phyloP scores from a whole-genome alignment of 2,888 invertebrate species.

The Tipula vernalis region DNA sequence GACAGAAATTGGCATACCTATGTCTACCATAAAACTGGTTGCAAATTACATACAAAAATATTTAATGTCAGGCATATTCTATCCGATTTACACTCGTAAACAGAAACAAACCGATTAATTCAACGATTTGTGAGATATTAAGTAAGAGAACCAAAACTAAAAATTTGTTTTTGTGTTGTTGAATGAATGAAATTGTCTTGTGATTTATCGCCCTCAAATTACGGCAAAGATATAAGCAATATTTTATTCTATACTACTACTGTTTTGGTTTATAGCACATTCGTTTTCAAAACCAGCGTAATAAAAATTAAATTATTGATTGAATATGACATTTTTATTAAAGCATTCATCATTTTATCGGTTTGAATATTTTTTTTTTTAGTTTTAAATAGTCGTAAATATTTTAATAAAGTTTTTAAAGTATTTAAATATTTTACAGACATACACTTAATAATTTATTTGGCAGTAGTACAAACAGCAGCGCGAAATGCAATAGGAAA shows the following conservation, averaged over 20 bases:
- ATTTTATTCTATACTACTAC: neutral
- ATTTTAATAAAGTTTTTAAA: neutral
- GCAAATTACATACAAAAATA: neutral
- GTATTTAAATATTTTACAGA: neutral
- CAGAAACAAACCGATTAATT: neutral
- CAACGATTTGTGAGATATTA: neutral
- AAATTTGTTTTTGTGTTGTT: neutral
- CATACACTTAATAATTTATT: neutral
- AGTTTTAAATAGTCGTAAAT: neutral
- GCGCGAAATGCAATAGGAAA: neutral
- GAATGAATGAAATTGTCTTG: neutral
- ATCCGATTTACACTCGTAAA: neutral
- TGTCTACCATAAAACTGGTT: neutral
- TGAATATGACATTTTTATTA: slow-evolving; percentile 8
- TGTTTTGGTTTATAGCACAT: neutral
- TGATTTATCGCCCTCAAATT: neutral
- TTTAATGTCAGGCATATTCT: neutral
- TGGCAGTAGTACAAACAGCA: neutral
- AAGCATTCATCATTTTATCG: slow-evolving; percentile 7
- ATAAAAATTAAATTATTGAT: neutral
- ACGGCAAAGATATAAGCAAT: neutral
- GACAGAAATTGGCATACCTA: neutral
- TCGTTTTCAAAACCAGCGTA: neutral
- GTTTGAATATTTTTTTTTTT: neutral
- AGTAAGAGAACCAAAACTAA: neutral